These are phyloP conservation scores for Bhutanitis thaidina DNA, from an alignment of 2,888 invertebrate species.

Conservation along the genomic window DNA sequence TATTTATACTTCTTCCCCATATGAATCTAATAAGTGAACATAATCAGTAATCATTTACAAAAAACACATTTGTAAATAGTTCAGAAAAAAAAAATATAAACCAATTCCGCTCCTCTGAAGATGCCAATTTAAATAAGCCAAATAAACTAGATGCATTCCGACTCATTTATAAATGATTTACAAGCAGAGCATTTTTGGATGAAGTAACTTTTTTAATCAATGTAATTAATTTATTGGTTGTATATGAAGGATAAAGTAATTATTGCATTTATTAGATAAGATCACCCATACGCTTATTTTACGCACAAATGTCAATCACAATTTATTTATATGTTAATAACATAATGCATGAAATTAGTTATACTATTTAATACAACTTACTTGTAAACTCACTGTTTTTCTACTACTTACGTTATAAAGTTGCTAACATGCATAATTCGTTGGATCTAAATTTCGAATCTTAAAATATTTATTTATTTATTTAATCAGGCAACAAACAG, in stretches of 20 bases:
- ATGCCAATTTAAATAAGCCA: constrained; percentile 20
- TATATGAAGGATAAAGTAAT: background rate
- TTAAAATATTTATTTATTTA: no score
- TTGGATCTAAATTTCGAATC: no score
- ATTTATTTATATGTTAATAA: background rate
- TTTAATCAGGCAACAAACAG: no score
- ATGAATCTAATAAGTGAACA: no score
- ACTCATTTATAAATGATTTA: constrained; percentile 9
- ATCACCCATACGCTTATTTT: constrained; percentile 14
- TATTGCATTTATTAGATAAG: constrained; percentile 7
- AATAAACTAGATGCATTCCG: constrained; percentile 13
- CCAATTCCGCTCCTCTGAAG: background rate
- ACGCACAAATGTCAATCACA: constrained; percentile 9
- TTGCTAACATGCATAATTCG: no score
- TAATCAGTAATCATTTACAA: background rate
- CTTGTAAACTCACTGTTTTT: no score
- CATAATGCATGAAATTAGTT: no score
- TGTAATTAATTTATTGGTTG: background rate
- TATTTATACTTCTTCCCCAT: no score
- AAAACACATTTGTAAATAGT: constrained; percentile 13
- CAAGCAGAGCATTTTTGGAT: constrained; percentile 3
- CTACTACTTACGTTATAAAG: no score
- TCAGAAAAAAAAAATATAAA: background rate
- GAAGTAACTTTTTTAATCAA: constrained; percentile 3
- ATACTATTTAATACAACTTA: no score